phyloP scores from a whole-genome alignment of 2,888 invertebrate genomes.

The Ganaspis brasiliensis region DNA sequence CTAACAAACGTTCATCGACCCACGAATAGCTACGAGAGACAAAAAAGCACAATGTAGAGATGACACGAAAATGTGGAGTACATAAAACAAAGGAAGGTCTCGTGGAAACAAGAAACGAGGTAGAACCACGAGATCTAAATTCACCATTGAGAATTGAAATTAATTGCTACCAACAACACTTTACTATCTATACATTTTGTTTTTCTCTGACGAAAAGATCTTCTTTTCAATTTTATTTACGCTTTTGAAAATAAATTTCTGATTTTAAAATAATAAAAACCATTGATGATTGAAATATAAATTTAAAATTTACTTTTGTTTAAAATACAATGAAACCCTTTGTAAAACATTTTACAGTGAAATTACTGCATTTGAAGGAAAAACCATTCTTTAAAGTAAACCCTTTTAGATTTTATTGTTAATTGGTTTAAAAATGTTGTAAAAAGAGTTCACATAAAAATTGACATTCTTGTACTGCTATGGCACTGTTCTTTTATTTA shows the following conservation, averaged over 20 bases:
- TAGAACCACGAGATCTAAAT: conserved; percentile 26
- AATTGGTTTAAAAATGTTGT: conserved; percentile 25
- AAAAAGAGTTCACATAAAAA: conserved; percentile 64
- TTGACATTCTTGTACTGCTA: conserved; percentile 68
- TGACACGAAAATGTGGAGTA: conserved; percentile 20
- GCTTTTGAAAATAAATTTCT: no score
- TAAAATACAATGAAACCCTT: no score
- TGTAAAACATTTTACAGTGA: no score
- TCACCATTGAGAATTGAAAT: not conserved
- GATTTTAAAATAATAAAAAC: no score
- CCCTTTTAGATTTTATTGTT: not conserved
- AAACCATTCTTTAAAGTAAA: no score
- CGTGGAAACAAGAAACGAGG: conserved; percentile 35
- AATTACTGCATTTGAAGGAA: no score
- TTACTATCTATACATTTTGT: not conserved
- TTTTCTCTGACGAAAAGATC: not conserved
- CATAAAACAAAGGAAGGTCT: conserved; percentile 42
- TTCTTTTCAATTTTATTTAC: no score
- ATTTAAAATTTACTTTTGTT: no score
- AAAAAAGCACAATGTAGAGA: conserved; percentile 41
- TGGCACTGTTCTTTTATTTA: conserved; percentile 77
- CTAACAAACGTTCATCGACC: conserved; percentile 46
- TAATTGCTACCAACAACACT: conserved; percentile 10
- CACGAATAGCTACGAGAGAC: conserved; percentile 54
- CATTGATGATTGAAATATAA: no score